phyloP scores from a whole-genome alignment of 2,113 vertebrate genomes.

The Nymphicus hollandicus region DNA sequence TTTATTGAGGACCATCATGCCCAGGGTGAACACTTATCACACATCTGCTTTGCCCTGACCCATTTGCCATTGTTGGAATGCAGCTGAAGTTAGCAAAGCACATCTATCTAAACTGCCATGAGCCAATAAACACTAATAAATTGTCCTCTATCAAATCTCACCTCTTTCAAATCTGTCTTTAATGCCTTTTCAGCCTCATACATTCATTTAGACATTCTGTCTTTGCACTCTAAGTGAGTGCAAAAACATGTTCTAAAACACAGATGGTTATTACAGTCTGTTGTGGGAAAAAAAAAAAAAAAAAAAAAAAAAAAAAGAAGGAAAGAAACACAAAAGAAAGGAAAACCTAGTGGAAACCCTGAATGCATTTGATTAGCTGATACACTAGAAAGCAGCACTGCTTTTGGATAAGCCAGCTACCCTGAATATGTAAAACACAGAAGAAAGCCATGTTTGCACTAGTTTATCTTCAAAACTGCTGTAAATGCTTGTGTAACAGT shows the following conservation, averaged over 20 bases:
- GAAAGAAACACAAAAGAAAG: not conserved
- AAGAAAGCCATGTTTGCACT: not conserved
- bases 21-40: not conserved
- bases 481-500: not conserved
- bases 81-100: not conserved
- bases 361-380: not conserved
- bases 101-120: not conserved
- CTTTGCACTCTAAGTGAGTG: not conserved
- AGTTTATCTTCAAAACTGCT: not conserved
- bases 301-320: not conserved
- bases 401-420: not conserved
- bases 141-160: not conserved
- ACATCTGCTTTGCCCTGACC: not conserved
- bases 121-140: not conserved
- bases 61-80: not conserved
- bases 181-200: not conserved
- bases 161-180: not conserved
- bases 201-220: not conserved
- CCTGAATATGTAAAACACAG: not conserved
- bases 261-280: constrained; percentile 8
- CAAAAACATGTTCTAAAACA: not conserved
- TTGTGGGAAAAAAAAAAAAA: fast-evolving
- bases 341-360: not conserved
- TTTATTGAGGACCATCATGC: not conserved
- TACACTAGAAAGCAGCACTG: not conserved